phyloP scores from a whole-genome alignment of 2,113 vertebrate genomes.

The Eubucco bourcierii region DNA sequence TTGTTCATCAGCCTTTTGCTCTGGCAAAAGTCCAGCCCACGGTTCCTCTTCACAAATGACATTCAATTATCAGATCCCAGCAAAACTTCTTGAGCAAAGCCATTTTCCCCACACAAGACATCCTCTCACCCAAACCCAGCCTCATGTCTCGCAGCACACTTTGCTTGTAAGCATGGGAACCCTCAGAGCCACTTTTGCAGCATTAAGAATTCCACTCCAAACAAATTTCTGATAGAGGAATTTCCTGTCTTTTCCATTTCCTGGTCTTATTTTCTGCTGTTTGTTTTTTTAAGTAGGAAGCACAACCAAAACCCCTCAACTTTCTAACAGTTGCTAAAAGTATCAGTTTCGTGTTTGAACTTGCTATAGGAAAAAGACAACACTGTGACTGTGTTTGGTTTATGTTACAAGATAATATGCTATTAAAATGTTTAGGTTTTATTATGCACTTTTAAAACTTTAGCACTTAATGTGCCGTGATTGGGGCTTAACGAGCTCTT shows the following conservation, averaged over 20 bases:
- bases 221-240: neutral
- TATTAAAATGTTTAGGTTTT: slow-evolving; percentile 51
- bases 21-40: neutral
- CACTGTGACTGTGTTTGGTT: slow-evolving; percentile 39
- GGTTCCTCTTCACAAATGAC: neutral
- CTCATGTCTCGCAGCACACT: neutral
- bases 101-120: neutral
- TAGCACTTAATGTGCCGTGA: slow-evolving; percentile 31
- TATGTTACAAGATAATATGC: slow-evolving; percentile 40
- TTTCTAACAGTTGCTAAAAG: neutral
- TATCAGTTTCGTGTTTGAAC: neutral
- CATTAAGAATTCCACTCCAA: neutral
- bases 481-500: slow-evolving; percentile 53
- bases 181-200: neutral
- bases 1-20: neutral
- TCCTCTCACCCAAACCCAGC: neutral
- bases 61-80: neutral
- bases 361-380: slow-evolving; percentile 42
- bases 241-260: neutral
- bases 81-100: neutral
- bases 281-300: neutral
- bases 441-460: slow-evolving; percentile 56
- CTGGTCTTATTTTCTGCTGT: no score
- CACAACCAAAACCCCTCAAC: neutral
- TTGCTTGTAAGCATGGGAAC: neutral